phyloP scores from a whole-genome alignment of 2,888 invertebrate genomes.

The Drosophila heteroneura region DNA sequence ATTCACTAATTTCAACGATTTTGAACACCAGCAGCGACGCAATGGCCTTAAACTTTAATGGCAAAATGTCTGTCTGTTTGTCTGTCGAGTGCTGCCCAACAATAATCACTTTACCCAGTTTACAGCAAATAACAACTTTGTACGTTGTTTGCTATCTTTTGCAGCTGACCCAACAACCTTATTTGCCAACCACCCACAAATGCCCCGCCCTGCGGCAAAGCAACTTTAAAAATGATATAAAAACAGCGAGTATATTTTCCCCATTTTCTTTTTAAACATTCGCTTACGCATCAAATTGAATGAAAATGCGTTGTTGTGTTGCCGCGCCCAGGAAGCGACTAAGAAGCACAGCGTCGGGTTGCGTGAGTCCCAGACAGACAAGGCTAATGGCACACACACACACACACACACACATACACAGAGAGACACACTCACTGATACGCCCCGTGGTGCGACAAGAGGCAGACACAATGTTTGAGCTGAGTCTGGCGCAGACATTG shows the following conservation, averaged over 20 bases:
- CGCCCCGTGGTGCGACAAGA: conserved; percentile 62
- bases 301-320: conserved; percentile 37
- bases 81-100: conserved; percentile 5
- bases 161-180: conserved; percentile 46
- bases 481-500: conserved; percentile 47
- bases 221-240: conserved; percentile 12
- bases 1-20: background rate
- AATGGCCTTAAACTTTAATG: conserved; percentile 9
- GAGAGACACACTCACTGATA: conserved; percentile 37
- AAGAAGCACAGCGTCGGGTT: conserved; percentile 1
- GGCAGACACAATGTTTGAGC: conserved; percentile 49
- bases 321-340: conserved; percentile 47
- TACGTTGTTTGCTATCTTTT: conserved; percentile 13
- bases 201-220: background rate
- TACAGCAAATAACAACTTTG: conserved; percentile 23
- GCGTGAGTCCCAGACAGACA: conserved; percentile 37
- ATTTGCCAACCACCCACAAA: conserved; percentile 14
- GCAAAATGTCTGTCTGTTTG: conserved; percentile 13
- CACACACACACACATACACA: background rate
- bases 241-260: conserved; percentile 7
- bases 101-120: conserved; percentile 34
- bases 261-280: conserved; percentile 35
- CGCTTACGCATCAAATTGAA: conserved; percentile 52
- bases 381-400: conserved; percentile 45
- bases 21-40: background rate